Percentiles rank a stretch among this genome's conserved stretches.
Evolutionary conservation across 2,113 vertebrate genomes (phyloP).

Genomic region (Zonotrichia leucophrys): DNA sequence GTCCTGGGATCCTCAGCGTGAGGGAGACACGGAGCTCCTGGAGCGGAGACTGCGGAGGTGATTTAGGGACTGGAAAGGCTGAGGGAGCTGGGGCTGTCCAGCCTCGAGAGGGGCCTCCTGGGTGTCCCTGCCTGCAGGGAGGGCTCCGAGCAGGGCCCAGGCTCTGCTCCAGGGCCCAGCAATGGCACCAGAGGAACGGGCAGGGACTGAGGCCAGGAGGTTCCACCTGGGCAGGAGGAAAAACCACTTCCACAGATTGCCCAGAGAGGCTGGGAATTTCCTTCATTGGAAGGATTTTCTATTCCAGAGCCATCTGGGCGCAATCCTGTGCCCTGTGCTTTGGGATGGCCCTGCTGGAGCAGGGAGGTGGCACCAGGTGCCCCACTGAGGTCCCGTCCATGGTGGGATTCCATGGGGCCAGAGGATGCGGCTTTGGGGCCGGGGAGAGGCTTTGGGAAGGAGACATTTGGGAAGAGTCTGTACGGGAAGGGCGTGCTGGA

Average conservation of each 20-base stretch:
- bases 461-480: background rate
- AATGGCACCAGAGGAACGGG: background rate
- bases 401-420: background rate
- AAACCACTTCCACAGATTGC: background rate
- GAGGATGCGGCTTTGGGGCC: background rate
- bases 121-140: background rate
- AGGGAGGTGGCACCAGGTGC: background rate
- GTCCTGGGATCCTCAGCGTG: too few species aligned
- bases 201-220: background rate
- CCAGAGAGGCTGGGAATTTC: background rate
- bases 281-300: background rate
- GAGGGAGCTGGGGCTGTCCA: background rate
- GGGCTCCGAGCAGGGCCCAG: background rate
- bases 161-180: background rate
- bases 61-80: background rate
- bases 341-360: background rate
- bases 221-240: background rate
- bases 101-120: background rate
- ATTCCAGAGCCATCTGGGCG: background rate
- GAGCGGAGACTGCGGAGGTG: background rate
- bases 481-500: fast-evolving
- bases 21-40: background rate
- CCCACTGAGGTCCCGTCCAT: background rate
- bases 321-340: background rate
- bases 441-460: background rate